Evolutionary conservation across 2,113 vertebrate genomes (phyloP).

Genomic region (Platysternon megacephalum): DNA sequence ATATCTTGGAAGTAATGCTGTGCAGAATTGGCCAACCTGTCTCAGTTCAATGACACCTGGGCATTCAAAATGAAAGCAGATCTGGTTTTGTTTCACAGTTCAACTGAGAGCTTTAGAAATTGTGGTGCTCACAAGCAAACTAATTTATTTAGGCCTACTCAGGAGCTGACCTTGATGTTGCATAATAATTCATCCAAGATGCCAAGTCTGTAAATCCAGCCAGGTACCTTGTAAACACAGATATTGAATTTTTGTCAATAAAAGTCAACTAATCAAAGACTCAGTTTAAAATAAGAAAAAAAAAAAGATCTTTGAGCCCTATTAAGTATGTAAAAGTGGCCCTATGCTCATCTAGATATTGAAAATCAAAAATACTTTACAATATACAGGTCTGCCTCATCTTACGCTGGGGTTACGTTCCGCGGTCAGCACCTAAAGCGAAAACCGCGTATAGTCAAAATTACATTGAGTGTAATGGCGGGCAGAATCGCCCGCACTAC

Average conservation of each 20-base stretch:
- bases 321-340: not conserved
- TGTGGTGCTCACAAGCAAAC: not conserved
- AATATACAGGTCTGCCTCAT: no score
- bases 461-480: no score
- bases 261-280: constrained; percentile 2
- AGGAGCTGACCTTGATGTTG: not conserved
- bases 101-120: not conserved
- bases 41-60: not conserved
- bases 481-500: no score
- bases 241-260: constrained; percentile 10
- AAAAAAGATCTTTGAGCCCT: not conserved
- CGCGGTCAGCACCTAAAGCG: no score
- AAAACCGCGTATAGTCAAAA: no score
- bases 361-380: not conserved
- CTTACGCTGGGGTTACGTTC: no score
- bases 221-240: not conserved
- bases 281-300: not conserved
- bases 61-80: constrained; percentile 25
- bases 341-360: not conserved
- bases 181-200: not conserved
- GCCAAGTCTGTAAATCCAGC: not conserved
- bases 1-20: constrained; percentile 18
- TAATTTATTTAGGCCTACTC: not conserved
- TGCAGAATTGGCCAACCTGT: not conserved
- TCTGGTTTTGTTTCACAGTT: constrained; percentile 1